Conservation (phyloP, 2,113 vertebrate genomes). For the Chrysemys picta region DNA sequence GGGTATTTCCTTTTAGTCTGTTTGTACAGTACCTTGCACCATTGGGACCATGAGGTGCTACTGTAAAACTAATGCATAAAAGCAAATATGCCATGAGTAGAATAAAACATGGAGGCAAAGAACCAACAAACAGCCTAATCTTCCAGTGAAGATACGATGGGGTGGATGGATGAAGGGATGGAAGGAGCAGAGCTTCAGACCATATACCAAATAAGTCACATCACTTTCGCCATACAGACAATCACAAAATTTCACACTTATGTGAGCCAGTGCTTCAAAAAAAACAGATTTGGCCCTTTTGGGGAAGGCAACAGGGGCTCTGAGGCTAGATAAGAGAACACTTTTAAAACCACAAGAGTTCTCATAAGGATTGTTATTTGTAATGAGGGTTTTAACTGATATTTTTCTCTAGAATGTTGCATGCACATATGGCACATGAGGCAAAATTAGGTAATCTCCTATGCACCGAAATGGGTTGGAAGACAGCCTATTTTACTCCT, state of each 20-base stretch:
- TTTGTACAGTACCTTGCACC: background rate
- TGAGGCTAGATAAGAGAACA: background rate
- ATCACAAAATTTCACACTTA: background rate
- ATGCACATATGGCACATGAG: background rate
- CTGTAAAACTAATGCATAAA: background rate
- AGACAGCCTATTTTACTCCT: background rate
- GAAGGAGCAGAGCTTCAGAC: background rate
- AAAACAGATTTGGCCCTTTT: background rate
- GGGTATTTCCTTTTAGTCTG: background rate
- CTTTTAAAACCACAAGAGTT: background rate
- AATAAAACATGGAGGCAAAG: no score
- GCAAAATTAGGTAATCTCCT: background rate
- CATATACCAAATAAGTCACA: background rate
- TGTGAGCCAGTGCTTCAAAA: background rate
- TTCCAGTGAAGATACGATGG: no score
- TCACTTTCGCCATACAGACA: background rate
- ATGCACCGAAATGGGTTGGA: background rate
- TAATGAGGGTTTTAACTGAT: background rate
- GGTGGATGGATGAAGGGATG: no score
- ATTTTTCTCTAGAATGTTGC: background rate
- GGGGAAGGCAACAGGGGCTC: background rate
- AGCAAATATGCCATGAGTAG: no score
- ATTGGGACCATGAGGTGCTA: background rate
- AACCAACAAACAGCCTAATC: no score
- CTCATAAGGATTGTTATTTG: background rate